Base-by-base conservation (phyloP, 1,140 invertebrate species). In the Agrilus planipennis region DNA sequence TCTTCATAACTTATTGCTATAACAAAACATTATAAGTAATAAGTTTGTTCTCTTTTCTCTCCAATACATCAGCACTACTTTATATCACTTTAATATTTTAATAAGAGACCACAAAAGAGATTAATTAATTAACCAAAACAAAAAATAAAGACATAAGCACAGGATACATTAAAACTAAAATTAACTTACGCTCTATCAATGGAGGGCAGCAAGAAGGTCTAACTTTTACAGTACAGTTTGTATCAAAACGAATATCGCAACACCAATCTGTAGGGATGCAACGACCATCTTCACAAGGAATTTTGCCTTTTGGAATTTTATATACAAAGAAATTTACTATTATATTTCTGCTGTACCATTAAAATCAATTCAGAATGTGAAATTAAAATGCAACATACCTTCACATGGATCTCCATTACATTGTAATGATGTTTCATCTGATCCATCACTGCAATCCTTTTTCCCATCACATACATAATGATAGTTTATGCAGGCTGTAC, bases 381-480 rank as follows among this genome's bases (percentile, higher is more conserved):
- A 16, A 38, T 25, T 25, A 18, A 23, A 14, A 10, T 1, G 20
- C 20, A 47, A 7, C 43, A 60, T 70, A 42, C 63, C 64, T 49
- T 60, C 55, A 48, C 71, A 73, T 2, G 70, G 64, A 52, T 68
- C 50, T 9, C 62, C 67, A 60, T 69, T 63, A 49, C 71, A 73
- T 7, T 57, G 55, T 12, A 50, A 49, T 19, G 43, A 11, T 40
- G 48, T 52, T 52, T 76, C 73, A 52, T 75, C 73, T 4, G 65
- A 63, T 15, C 63, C 63, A 51, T 73, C 74, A 41, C 55, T 57
- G 55, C 79, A 82, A 55, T 83, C 79, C 22, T 58, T 47, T 45
- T 70, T 68, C 21, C 72, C 74, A 57, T 82, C 79, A 59, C 79
- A 82, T 3, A 72, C 63, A 58, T 73, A 81, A 41, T 68, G 63